Evolutionary conservation across 1,140 invertebrate genomes (phyloP).

Genomic region (Leptonema lineaticorne): DNA sequence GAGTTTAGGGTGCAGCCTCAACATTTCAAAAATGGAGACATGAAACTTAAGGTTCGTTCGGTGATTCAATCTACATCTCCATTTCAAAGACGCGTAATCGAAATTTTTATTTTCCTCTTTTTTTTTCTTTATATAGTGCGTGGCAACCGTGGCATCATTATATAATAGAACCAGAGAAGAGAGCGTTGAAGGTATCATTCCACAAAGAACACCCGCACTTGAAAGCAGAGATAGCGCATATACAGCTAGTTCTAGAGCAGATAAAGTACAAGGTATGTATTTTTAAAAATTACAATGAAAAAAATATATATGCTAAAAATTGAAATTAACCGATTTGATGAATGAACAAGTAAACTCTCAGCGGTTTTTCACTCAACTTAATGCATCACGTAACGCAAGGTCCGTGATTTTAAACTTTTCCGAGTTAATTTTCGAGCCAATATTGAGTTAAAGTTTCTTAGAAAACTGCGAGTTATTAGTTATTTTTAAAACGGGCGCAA

Average conservation of each 20-base stretch:
- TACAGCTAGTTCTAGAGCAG: conserved; percentile 55
- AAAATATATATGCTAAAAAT: no score
- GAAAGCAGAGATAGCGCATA: conserved; percentile 61
- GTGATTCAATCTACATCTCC: not conserved
- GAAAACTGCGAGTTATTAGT: no score
- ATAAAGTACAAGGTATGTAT: conserved; percentile 59
- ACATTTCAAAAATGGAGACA: conserved; percentile 68
- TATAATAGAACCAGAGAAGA: conserved; percentile 75
- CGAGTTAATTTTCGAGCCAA: no score
- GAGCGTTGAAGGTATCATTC: conserved; percentile 67
- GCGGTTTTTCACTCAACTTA: no score
- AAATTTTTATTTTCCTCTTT: conserved; percentile 6
- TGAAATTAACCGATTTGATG: no score
- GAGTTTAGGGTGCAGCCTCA: conserved; percentile 63
- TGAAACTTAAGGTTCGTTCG: conserved; percentile 63
- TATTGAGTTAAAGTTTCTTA: no score
- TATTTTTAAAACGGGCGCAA: no score
- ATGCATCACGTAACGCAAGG: no score
- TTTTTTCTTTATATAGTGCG: conserved; percentile 56
- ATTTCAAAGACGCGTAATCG: not conserved
- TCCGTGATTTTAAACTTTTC: no score
- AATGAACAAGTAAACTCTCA: no score
- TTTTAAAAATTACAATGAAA: no score
- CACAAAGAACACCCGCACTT: conserved; percentile 62
- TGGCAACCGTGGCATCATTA: conserved; percentile 67